Base-by-base conservation (phyloP, 2,797 vertebrate species). In the Enteromius anoplus region DNA sequence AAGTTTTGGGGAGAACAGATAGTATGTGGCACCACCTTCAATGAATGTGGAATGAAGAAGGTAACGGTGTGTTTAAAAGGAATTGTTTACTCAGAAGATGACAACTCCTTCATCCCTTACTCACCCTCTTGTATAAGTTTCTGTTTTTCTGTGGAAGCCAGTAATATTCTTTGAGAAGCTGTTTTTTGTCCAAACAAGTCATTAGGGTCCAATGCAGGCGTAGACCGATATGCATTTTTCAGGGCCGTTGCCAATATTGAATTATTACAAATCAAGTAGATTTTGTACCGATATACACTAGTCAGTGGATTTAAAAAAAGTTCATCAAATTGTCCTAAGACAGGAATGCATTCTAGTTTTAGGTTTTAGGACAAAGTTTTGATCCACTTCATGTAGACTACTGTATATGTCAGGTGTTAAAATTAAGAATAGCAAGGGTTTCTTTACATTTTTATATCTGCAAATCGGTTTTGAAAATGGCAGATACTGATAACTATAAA, bases 1-100 rank as follows among this genome's bases (percentile, higher is more conserved):
- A 92, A 0, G 87, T 84, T 71, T 21, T 37, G 21, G 73, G 62
- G 29, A 47, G 58, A 34, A 69, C 9, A 3, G 29, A 34, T 19
- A n/a, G 51, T 2, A 29, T 77, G 37, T 10, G 9, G n/a, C 51
- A 10, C 62, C 34, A 15, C 40, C 58, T 19, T 58, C 17, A 34
- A 11, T 64, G 40, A 69, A 62, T 14, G 1, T 51, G 65, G 49
- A 10, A 51, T 34, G 17, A 45, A 47, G 5, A 60, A 47, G 5
- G 76, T 29, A 66, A 40, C n/a, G 19, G 29, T 29, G 60, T 62
- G 60, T 58, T 42, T 34, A 10, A 66, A 78, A 40, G 23, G 60
- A 3, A 15, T 60, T 6, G 19, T 37, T 73, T 11, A 32, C 47
- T 3, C 2, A 17, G 15, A 3, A 53, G 12, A 32, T 21, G 2